These are phyloP conservation scores for Scomber scombrus DNA, from an alignment of 2,113 vertebrate genomes.

Conservation along the genomic window DNA sequence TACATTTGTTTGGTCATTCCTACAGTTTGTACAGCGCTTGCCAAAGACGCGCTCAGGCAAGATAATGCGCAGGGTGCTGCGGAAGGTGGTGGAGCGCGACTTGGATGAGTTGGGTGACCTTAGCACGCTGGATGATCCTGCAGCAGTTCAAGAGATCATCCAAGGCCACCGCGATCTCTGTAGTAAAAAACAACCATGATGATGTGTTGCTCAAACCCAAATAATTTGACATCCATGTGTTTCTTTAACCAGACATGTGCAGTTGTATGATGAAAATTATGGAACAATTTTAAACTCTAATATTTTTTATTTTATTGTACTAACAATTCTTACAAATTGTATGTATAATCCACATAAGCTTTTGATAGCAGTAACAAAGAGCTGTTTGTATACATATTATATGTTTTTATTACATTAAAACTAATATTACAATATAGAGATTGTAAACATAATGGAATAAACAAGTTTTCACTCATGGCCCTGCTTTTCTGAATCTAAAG, in stretches of 20 bases:
- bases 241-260: slow-evolving; percentile 1
- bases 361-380: neutral
- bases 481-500: neutral
- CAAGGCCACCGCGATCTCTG: slow-evolving; percentile 68
- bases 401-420: neutral
- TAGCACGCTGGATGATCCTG: slow-evolving; percentile 85
- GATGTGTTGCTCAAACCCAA: neutral
- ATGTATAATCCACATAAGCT: slow-evolving; percentile 1
- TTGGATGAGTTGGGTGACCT: slow-evolving; percentile 83
- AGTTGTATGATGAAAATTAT: slow-evolving; percentile 7
- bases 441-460: slow-evolving; percentile 39
- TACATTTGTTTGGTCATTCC: neutral
- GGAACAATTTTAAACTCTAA: slow-evolving; percentile 14
- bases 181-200: slow-evolving; percentile 19
- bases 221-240: too few species aligned
- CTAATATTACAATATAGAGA: neutral
- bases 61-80: slow-evolving; percentile 86
- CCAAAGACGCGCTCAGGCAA: slow-evolving; percentile 89
- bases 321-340: neutral
- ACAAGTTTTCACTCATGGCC: neutral
- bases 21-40: slow-evolving; percentile 73
- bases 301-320: slow-evolving; percentile 22
- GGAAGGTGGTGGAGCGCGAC: slow-evolving; percentile 85
- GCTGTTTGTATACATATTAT: neutral
- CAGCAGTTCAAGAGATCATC: slow-evolving; percentile 82